A percentile compares a stretch with the other conserved stretches of the same genome.
Conservation (phyloP, 1,140 invertebrate genomes). For the Triops longicaudatus region DNA sequence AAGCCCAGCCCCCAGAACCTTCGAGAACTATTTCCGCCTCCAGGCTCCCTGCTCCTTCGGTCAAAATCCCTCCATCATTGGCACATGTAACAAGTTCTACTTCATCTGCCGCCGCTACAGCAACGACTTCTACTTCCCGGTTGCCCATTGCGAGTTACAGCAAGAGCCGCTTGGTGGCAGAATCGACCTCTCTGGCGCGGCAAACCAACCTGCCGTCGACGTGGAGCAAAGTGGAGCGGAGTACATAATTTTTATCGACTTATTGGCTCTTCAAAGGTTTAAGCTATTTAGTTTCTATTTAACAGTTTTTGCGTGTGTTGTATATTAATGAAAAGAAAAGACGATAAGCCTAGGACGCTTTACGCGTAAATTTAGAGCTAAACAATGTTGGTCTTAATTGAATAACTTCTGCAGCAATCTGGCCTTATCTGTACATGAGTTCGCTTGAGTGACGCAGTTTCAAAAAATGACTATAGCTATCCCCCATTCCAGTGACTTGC, state of each 20-base stretch:
- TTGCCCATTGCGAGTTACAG: background rate
- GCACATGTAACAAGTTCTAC: background rate
- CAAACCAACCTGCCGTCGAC: background rate
- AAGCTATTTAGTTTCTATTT: too few relatives aligned
- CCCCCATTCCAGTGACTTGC: slow-evolving; percentile 5
- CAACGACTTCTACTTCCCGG: background rate
- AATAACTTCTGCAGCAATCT: background rate
- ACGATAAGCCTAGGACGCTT: background rate
- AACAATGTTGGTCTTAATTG: background rate
- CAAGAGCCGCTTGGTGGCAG: background rate
- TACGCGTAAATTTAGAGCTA: background rate
- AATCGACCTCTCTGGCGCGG: background rate
- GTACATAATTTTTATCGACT: background rate
- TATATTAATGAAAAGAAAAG: background rate
- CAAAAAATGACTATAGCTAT: background rate
- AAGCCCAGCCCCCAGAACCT: background rate
- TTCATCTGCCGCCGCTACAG: background rate
- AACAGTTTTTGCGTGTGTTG: background rate
- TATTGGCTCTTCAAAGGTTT: background rate
- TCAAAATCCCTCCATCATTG: background rate
- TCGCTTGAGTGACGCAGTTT: background rate
- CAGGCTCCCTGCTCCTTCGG: background rate
- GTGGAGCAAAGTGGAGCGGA: background rate
- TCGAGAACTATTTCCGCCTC: background rate
- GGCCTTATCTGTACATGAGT: background rate